Evolutionary conservation across 2,797 vertebrate genomes (phyloP), one percentile per base, ranked within the genome.

Genomic region (Furcifer pardalis): DNA sequence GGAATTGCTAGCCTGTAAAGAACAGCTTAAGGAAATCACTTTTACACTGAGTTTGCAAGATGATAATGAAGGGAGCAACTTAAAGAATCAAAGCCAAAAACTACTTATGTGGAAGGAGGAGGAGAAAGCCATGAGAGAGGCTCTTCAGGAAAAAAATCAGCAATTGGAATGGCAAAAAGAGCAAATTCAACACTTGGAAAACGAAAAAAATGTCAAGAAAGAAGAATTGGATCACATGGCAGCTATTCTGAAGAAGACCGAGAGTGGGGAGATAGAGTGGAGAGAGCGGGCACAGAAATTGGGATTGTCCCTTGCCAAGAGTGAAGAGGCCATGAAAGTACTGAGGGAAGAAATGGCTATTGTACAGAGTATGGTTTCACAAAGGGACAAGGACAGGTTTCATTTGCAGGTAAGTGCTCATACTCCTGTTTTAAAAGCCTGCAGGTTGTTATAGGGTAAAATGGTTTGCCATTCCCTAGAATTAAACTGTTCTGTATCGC

Each of bases 261-360:
- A 98, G 93, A 95, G 95, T 1, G 89, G 92, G 81, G 90, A 98
- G 93, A 94, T 97, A 1, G 91, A 96, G 81, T 97, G 96, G 94
- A 95, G 92, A 68, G 96, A 97, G 86, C 96, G 94, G 56, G 91
- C 91, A 25, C 92, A 90, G 63, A 86, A 86, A 25, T 73, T 95
- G 88, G 92, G 83, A 0, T 68, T 86, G 82, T 92, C 93, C 30
- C 89, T 96, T 23, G 80, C 84, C 37, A 85, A 92, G 75, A 95
- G 91, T 87, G 92, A 95, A 90, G 88, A 78, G 49, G 91, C 89
- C 60, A 72, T 92, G 63, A 90, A 60, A 56, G 87, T 76, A 72
- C 86, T 95, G 82, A 91, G 90, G 81, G 91, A 94, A 56, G 84
- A 90, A 37, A 74, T 91, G 49, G 68, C 87, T 81, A 73, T 91